Percentiles rank a stretch among this genome's conserved stretches.
Evolutionary conservation across 2,113 vertebrate species (phyloP).

Genomic region (Dromiciops gliroides): DNA sequence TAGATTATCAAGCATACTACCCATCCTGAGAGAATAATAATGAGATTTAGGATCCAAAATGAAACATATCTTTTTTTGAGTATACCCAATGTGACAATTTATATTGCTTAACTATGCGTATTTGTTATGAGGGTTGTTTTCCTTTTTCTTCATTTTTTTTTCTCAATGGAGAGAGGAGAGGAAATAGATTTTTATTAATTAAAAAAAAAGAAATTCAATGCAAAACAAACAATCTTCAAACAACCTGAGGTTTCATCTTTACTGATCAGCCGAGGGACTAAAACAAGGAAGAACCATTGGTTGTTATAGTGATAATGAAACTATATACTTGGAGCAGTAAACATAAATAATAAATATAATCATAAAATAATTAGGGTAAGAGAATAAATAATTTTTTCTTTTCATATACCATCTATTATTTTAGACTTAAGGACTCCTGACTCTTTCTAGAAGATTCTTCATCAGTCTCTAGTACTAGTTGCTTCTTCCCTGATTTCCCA

Average conservation of each 20-base stretch:
- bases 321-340: constrained; percentile 40
- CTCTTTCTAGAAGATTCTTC: not conserved
- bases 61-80: not conserved
- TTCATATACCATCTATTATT: not conserved
- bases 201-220: not conserved
- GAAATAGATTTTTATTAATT: not conserved
- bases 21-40: not conserved
- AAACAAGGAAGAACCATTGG: not conserved
- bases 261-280: not conserved
- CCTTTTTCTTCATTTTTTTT: not conserved
- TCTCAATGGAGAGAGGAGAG: not conserved
- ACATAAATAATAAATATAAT: constrained; percentile 34
- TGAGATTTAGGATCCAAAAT: not conserved
- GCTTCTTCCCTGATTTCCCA: not conserved
- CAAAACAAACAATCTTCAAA: not conserved
- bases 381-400: constrained; percentile 18
- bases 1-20: not conserved
- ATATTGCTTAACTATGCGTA: not conserved
- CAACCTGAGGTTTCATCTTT: not conserved
- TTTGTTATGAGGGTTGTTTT: not conserved
- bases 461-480: not conserved
- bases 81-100: not conserved
- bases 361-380: constrained; percentile 52
- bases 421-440: not conserved
- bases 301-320: not conserved